Evolutionary conservation across 2,113 vertebrate genomes (phyloP), one percentile per base, ranked within the genome.

Genomic region (Tenrec ecaudatus): DNA sequence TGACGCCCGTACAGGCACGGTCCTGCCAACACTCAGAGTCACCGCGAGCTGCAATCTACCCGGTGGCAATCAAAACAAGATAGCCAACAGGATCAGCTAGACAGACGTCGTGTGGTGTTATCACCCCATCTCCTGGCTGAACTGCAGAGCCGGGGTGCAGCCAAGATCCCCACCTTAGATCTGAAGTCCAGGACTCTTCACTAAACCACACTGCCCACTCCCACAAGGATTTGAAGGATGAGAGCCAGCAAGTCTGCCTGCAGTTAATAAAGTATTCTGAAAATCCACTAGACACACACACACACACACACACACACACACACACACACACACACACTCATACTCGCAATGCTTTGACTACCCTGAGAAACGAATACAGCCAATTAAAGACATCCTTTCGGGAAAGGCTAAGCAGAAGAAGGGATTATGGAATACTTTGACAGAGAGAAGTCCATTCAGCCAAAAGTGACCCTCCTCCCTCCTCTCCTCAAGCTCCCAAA

Each of bases 291-390:
- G 47, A 53, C 6, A 88, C n/a, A 64, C n/a, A 66, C 36, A 90
- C 53, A 80, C n/a, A 36, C 17, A 38, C 15, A 85, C 16, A 19
- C 20, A 7, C n/a, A 73, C 27, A 71, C 25, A 76, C 82, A 53
- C 6, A 88, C n/a, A 64, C n/a, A 66, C 36, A 90, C 53, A 80
- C n/a, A 36, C 17, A 38, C 15, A 85, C 16, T 19, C 20, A 7
- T 27, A 73, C 27, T 77, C 82, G 62, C 68, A 91, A 86, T 33
- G 33, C 17, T 85, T 43, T 77, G 53, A 85, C 25, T 16, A 89
- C 3, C 57, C 38, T 90, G 6, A 81, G 19, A 85, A 64, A 85
- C 33, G 87, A 85, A 95, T n/a, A 78, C 10, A 60, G 77, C 57
- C 23, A 89, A 85, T 47, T 90, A 60, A 93, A 73, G n/a, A 53